These are phyloP conservation scores for Dromococcyx pavoninus DNA, from an alignment of 2,797 vertebrate species.

Conservation along the genomic window DNA sequence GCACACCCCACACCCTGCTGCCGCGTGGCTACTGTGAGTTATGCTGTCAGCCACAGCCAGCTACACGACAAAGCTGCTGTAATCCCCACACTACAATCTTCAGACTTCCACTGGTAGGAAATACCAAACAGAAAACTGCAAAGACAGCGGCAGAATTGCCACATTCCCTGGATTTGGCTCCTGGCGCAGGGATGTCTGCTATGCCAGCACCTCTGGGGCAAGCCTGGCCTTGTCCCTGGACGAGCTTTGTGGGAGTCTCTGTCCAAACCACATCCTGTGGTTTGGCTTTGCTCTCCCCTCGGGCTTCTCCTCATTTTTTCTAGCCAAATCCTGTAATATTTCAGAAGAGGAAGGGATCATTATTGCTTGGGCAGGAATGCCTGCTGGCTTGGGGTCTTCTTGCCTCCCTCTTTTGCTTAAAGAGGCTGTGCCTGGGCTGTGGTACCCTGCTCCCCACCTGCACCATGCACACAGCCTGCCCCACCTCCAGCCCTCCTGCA, in stretches of 20 bases:
- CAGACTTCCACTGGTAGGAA: not conserved
- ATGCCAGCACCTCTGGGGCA: fast-evolving
- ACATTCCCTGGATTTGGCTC: not conserved
- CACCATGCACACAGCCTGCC: not conserved
- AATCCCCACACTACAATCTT: not conserved
- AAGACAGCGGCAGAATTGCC: not conserved
- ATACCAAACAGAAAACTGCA: not conserved
- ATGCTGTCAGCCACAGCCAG: not conserved
- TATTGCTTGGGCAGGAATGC: not conserved
- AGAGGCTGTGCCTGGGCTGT: not conserved
- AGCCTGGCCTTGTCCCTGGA: not conserved
- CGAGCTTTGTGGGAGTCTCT: not conserved
- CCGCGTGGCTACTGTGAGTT: not conserved
- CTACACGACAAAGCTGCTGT: not conserved
- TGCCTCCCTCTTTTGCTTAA: not conserved
- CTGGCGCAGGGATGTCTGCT: not conserved
- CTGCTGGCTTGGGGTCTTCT: not conserved
- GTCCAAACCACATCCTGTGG: not conserved
- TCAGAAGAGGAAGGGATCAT: not conserved
- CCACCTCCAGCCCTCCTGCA: not conserved
- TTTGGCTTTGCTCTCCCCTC: not conserved
- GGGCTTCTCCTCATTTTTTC: not conserved
- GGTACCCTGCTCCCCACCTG: not conserved
- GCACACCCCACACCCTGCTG: not conserved
- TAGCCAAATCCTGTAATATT: not conserved